Percentiles rank a stretch among this genome's conserved stretches.
Evolutionary conservation across 2,113 vertebrate species (phyloP).

Genomic region (Phycodurus eques): DNA sequence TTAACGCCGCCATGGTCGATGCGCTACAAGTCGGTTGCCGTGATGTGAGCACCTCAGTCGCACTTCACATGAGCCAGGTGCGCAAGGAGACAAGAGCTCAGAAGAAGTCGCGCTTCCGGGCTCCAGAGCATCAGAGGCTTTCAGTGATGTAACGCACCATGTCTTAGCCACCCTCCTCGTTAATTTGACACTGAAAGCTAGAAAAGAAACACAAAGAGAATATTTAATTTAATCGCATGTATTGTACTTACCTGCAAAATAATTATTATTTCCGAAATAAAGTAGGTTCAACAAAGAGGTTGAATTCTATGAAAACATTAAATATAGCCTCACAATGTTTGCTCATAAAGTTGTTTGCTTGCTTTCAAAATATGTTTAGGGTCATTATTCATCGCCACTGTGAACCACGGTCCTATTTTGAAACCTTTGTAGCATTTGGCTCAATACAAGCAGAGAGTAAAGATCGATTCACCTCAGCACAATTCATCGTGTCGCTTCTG

Average conservation of each 20-base stretch:
- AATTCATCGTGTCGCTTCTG: no score
- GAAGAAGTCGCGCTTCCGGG: slow-evolving; percentile 44
- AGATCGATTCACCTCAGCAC: no score
- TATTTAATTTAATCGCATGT: background rate
- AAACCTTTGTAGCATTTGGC: no score
- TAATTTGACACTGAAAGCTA: slow-evolving; percentile 67
- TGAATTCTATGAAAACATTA: background rate
- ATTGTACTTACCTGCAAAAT: background rate
- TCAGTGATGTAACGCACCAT: slow-evolving; percentile 53
- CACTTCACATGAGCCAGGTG: slow-evolving; percentile 54
- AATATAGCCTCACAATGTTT: background rate
- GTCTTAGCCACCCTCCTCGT: slow-evolving; percentile 77
- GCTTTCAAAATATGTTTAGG: no score
- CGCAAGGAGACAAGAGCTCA: slow-evolving; percentile 27
- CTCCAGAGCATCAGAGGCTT: slow-evolving; percentile 60
- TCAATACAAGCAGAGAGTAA: no score
- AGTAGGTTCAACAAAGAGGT: background rate
- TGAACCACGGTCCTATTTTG: no score
- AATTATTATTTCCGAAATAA: background rate
- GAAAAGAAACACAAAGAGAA: slow-evolving; percentile 45
- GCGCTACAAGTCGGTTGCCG: slow-evolving; percentile 5
- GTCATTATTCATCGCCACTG: no score
- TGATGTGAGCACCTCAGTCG: background rate
- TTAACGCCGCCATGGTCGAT: slow-evolving; percentile 63
- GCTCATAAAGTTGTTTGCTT: no score